Evolutionary conservation across 2,113 vertebrate species (phyloP), one percentile per base, ranked within the genome.

Genomic region (Ancistrus triradiatus): DNA sequence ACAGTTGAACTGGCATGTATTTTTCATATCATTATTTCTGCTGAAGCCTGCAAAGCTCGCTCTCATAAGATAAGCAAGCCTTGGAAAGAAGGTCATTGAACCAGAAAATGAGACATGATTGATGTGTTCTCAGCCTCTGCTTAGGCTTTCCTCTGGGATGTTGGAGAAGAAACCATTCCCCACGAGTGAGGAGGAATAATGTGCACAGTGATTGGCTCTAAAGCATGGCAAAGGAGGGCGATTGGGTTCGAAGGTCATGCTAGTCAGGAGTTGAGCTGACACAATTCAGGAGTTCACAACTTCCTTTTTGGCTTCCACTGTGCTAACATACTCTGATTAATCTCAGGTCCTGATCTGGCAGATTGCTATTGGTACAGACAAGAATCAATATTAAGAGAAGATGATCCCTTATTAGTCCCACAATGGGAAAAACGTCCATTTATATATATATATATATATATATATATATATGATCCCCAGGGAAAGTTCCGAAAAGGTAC

Each of bases 61-160:
- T 59, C 35, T 24, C 51, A 10, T 49, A 44, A 24, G 11, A 42
- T 50, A 63, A 38, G 38, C 53, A 52, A n/a, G 35, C 22, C 59
- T 27, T 35, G 19, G 44, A 72, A 44, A 42, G 46, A 56, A 49
- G 21, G 43, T 11, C n/a, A 38, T 42, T 37, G 56, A 53, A 42
- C 48, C 18, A 28, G 58, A 27, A 67, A 68, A 62, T 68, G 33
- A 63, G 59, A 52, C 11, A 66, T 73, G 72, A 74, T 74, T 74
- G 74, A 72, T 61, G 60, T 42, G 38, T 70, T 42, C 42, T 61
- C 40, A 17, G 44, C 49, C 63, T 57, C 48, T 21, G 7, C 52
- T 33, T 47, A 7, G 19, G 40, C n/a, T 33, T 53, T 52, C 1
- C 38, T 53, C 17, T 64, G 27, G 50, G 62, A 55, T 53, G 27